These are phyloP conservation scores for Diadegma fenestrale DNA, from an alignment of 2,888 invertebrate genomes.

Conservation along the genomic window DNA sequence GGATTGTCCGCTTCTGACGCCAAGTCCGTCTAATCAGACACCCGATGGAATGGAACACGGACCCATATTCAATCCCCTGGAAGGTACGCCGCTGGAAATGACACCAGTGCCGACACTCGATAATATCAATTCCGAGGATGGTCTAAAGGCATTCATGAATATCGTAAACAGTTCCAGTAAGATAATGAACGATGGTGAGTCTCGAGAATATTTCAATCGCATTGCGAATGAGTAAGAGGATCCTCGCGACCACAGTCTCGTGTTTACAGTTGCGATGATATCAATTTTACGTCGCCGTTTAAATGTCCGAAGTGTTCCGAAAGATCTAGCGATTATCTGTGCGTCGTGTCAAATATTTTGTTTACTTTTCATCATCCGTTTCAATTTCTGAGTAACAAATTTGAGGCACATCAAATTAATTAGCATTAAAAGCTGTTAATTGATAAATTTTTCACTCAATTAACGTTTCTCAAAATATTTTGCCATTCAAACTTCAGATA, in stretches of 20 bases:
- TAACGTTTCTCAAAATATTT: neutral
- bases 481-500: neutral
- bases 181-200: slow-evolving; percentile 80
- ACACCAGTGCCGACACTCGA: slow-evolving; percentile 77
- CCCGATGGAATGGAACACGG: slow-evolving; percentile 74
- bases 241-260: slow-evolving; percentile 48
- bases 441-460: too few relatives aligned
- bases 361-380: neutral
- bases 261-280: slow-evolving; percentile 42
- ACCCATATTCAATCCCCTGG: slow-evolving; percentile 77
- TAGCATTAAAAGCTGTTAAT: too few relatives aligned
- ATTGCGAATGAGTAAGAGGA: slow-evolving; percentile 30
- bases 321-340: neutral
- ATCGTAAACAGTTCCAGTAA: slow-evolving; percentile 82
- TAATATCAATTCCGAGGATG: slow-evolving; percentile 81
- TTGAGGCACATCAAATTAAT: neutral
- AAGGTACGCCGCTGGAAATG: slow-evolving; percentile 77
- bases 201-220: slow-evolving; percentile 21
- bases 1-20: slow-evolving; percentile 88
- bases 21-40: slow-evolving; percentile 87
- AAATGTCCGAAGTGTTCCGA: neutral
- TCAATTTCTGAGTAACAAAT: neutral
- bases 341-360: neutral
- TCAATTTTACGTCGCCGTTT: slow-evolving; percentile 32
- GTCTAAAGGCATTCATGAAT: slow-evolving; percentile 81